phyloP scores from a whole-genome alignment of 2,797 vertebrate genomes.

The Urosaurus nigricauda region DNA sequence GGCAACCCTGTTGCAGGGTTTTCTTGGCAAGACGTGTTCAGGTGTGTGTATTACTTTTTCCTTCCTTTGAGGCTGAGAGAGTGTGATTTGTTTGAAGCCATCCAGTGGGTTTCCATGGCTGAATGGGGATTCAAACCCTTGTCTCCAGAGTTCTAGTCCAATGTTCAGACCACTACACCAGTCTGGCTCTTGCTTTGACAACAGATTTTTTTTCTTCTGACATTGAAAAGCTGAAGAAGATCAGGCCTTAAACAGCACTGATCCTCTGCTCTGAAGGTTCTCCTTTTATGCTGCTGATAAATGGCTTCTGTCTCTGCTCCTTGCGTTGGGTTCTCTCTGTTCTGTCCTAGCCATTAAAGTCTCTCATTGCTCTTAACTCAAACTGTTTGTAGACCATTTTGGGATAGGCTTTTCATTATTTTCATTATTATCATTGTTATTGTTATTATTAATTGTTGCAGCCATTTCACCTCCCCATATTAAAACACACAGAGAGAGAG shows the following conservation, averaged over 20 bases:
- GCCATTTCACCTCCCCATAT: constrained; percentile 23
- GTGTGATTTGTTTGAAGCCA: too few species aligned
- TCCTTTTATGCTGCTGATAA: constrained; percentile 66
- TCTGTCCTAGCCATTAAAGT: constrained; percentile 66
- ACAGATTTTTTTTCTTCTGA: constrained; percentile 49
- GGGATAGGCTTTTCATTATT: constrained; percentile 54
- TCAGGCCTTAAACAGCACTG: constrained; percentile 54
- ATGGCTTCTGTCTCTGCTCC: constrained; percentile 66
- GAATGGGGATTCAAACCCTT: too few species aligned
- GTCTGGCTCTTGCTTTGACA: not conserved
- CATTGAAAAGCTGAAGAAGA: constrained; percentile 54
- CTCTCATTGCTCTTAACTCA: constrained; percentile 56
- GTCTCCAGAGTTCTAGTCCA: too few species aligned
- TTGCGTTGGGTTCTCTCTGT: constrained; percentile 60
- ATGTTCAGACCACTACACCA: too few species aligned
- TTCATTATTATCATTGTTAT: too few species aligned
- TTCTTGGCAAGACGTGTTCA: too few species aligned
- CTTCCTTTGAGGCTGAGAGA: too few species aligned
- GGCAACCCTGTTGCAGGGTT: too few species aligned
- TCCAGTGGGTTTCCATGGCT: too few species aligned
- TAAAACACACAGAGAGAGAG: not conserved
- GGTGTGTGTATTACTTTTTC: too few species aligned
- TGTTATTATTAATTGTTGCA: constrained; percentile 5
- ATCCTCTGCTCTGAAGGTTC: constrained; percentile 51
- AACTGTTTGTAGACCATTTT: constrained; percentile 39